Conservation (phyloP, 1,140 invertebrate genomes). For the Neodiprion virginianus region DNA sequence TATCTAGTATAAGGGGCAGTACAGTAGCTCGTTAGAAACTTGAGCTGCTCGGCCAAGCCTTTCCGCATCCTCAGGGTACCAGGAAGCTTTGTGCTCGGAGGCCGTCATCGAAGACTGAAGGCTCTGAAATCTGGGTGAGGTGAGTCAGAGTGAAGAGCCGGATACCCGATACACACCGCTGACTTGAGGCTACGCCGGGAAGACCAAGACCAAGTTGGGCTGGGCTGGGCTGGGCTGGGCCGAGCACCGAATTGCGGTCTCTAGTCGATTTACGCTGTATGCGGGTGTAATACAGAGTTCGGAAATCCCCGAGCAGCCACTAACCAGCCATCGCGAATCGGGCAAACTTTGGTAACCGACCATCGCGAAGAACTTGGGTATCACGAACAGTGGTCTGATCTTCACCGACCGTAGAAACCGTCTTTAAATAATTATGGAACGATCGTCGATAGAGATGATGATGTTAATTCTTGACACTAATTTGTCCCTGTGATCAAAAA, state of each 20-base stretch:
- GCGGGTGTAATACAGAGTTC: neutral
- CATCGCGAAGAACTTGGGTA: too few relatives aligned
- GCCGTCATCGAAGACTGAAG: neutral
- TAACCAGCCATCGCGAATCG: too few relatives aligned
- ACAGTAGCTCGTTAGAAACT: neutral
- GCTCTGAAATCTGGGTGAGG: neutral
- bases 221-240: neutral
- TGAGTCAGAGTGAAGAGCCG: neutral
- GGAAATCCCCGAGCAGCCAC: too few relatives aligned
- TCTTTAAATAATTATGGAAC: too few relatives aligned
- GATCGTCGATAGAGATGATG: too few relatives aligned
- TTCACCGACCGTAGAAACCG: too few relatives aligned
- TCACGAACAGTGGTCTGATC: too few relatives aligned
- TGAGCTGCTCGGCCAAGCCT: neutral
- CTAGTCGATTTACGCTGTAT: neutral
- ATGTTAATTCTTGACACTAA: too few relatives aligned
- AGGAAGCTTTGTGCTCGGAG: neutral
- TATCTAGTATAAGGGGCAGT: neutral
- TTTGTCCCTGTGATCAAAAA: too few relatives aligned
- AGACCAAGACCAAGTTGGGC: neutral
- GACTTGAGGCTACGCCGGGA: neutral
- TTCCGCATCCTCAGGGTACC: too few relatives aligned
- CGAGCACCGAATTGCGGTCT: neutral
- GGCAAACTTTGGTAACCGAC: too few relatives aligned
- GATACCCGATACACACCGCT: neutral